A percentile compares a stretch with the other conserved stretches of the same genome.
These are phyloP conservation scores for Saguinus imperator DNA, from an alignment of 2,113 vertebrate genomes.

Conservation along the genomic window DNA sequence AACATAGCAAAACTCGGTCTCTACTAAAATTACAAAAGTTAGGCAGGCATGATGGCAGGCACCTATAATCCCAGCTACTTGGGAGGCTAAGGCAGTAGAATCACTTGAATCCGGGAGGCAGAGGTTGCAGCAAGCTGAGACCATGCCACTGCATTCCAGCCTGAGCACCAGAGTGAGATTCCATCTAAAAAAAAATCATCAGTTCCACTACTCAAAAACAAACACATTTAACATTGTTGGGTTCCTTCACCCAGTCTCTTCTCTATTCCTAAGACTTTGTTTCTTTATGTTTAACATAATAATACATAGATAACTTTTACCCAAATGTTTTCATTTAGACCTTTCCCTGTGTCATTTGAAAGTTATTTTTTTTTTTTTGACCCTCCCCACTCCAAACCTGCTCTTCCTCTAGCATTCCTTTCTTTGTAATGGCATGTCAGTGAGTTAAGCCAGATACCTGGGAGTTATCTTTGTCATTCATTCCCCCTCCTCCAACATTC, in stretches of 20 bases:
- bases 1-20: background rate
- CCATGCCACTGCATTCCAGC: background rate
- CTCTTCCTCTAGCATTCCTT: background rate
- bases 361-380: background rate
- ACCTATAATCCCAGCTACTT: background rate
- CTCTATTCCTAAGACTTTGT: background rate
- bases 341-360: background rate
- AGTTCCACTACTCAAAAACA: background rate
- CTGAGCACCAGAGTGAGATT: background rate
- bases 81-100: background rate
- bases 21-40: background rate
- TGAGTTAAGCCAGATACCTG: background rate
- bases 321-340: background rate
- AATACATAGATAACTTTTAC: background rate
- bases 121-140: background rate
- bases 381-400: background rate
- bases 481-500: background rate
- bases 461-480: background rate
- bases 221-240: background rate
- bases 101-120: background rate
- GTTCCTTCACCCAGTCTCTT: background rate
- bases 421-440: background rate
- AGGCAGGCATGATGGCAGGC: background rate
- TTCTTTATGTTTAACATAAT: background rate
- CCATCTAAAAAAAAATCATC: background rate